These are phyloP conservation scores for Eucera pruinosa DNA, from an alignment of 2,888 invertebrate genomes.

Conservation along the genomic window DNA sequence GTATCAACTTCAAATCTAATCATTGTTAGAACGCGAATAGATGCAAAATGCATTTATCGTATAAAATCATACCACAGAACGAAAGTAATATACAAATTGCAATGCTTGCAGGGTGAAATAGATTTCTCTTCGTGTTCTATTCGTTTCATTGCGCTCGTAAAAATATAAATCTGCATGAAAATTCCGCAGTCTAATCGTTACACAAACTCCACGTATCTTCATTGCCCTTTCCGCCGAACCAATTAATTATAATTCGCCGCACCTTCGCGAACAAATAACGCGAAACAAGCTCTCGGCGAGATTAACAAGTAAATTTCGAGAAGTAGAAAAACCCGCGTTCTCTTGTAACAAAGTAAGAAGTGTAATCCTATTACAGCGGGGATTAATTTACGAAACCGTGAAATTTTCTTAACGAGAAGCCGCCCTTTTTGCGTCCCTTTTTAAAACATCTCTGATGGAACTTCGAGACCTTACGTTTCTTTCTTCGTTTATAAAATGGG, in stretches of 20 bases:
- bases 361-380: neutral
- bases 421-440: neutral
- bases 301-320: neutral
- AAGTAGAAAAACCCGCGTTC: too few relatives aligned
- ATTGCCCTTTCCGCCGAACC: neutral
- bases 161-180: too few relatives aligned
- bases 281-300: neutral
- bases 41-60: too few relatives aligned
- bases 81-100: too few relatives aligned
- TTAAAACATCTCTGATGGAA: neutral
- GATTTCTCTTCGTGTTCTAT: too few relatives aligned
- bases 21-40: too few relatives aligned
- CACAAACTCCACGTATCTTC: too few relatives aligned
- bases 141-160: too few relatives aligned
- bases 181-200: too few relatives aligned
- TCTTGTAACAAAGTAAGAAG: neutral
- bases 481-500: neutral
- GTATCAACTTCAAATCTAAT: too few relatives aligned
- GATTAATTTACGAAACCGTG: neutral
- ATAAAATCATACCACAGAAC: too few relatives aligned
- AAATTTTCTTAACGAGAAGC: slow-evolving; percentile 6
- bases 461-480: neutral
- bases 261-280: neutral
- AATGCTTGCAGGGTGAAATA: too few relatives aligned
- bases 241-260: neutral